Evolutionary conservation across 2,113 vertebrate species (phyloP).

Genomic region (Cepphus grylle): DNA sequence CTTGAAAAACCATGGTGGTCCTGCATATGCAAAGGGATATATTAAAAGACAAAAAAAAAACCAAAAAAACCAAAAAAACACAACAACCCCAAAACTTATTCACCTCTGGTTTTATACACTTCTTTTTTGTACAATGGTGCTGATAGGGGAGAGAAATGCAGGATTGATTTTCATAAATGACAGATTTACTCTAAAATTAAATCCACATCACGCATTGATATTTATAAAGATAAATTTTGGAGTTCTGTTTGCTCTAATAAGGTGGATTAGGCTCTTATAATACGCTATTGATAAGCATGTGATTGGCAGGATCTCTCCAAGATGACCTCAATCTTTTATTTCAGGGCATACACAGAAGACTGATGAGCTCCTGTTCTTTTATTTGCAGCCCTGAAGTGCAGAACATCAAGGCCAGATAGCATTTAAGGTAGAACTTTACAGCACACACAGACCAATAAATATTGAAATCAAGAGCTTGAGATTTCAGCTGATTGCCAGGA

Average conservation of each 20-base stretch:
- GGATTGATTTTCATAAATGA: background rate
- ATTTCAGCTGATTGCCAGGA: background rate
- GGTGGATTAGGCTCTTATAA: background rate
- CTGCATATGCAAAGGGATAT: background rate
- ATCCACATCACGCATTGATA: background rate
- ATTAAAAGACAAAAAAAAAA: background rate
- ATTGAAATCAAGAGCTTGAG: background rate
- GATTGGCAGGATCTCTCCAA: background rate
- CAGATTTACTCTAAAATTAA: background rate
- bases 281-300: background rate
- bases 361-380: background rate
- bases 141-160: background rate
- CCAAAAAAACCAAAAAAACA: too few species aligned
- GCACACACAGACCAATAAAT: background rate
- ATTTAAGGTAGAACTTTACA: background rate
- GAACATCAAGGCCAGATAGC: background rate
- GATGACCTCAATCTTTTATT: background rate
- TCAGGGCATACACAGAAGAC: background rate
- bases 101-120: background rate
- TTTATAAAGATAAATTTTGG: conserved; percentile 1
- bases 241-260: background rate
- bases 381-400: background rate
- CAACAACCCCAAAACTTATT: background rate
- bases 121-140: background rate
- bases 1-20: background rate